phyloP scores from a whole-genome alignment of 2,888 invertebrate genomes.

The Rapana venosa region DNA sequence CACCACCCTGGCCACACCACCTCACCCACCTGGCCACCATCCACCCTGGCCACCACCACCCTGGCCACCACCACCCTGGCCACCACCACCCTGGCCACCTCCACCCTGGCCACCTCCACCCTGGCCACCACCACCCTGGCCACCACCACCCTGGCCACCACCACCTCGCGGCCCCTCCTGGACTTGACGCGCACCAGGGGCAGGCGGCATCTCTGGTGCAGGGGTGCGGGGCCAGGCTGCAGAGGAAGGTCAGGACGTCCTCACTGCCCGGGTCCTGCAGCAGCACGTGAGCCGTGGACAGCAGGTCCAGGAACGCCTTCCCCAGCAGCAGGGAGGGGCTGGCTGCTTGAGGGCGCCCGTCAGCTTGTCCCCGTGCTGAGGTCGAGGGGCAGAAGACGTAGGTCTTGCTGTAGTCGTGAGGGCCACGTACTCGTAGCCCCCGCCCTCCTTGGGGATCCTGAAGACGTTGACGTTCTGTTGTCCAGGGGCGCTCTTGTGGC shows the following conservation, averaged over 20 bases:
- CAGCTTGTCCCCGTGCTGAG: slow-evolving; percentile 57
- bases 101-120: no score
- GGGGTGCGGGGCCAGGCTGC: slow-evolving; percentile 65
- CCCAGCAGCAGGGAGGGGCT: background rate
- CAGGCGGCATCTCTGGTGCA: slow-evolving; percentile 58
- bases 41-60: no score
- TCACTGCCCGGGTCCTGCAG: slow-evolving; percentile 68
- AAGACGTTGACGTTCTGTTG: slow-evolving; percentile 73
- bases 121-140: no score
- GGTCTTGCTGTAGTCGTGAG: slow-evolving; percentile 73
- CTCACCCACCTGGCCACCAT: no score
- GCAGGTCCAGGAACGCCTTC: slow-evolving; percentile 60
- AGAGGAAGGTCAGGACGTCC: slow-evolving; percentile 67
- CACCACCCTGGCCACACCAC: no score
- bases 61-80: no score
- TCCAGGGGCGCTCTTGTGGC: no score
- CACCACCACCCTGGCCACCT: no score
- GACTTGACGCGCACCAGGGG: slow-evolving; percentile 66
- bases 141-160: slow-evolving; percentile 67
- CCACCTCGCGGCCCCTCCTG: slow-evolving; percentile 58
- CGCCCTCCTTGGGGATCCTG: slow-evolving; percentile 44
- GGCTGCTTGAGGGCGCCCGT: background rate
- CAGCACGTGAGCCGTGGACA: slow-evolving; percentile 74
- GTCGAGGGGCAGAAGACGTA: slow-evolving; percentile 61
- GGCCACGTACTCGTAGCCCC: slow-evolving; percentile 60